A percentile compares a stretch with the other conserved stretches of the same genome.
These are phyloP conservation scores for Aleiodes sp. DNA, from an alignment of 1,140 invertebrate genomes.

Conservation along the genomic window DNA sequence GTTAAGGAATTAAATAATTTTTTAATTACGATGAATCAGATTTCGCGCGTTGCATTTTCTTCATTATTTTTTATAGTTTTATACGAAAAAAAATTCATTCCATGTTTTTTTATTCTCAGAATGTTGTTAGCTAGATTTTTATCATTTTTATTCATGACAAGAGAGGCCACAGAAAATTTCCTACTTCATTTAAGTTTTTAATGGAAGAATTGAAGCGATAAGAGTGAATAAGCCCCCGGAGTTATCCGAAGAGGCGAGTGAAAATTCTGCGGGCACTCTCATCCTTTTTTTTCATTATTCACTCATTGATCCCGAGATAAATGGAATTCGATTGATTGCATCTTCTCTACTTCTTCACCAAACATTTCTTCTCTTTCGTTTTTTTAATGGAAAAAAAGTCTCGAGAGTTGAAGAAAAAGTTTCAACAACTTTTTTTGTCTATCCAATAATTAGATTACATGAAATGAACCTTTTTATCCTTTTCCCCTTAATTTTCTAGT, in stretches of 20 bases:
- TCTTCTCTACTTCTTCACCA: not conserved
- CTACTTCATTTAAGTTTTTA: constrained; percentile 16
- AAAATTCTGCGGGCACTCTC: constrained; percentile 7
- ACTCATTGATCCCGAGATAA: not conserved
- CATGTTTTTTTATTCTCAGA: not conserved
- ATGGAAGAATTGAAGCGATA: constrained; percentile 9
- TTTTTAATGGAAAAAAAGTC: too few relatives aligned
- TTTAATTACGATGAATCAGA: too few relatives aligned
- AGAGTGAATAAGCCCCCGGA: constrained; percentile 2
- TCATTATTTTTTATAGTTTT: too few relatives aligned
- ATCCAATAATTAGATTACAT: constrained; percentile 1
- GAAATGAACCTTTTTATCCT: not conserved
- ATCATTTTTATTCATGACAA: not conserved
- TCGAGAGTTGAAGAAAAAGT: not conserved
- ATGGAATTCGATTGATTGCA: constrained; percentile 8
- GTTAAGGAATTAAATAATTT: too few relatives aligned
- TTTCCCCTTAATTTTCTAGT: not conserved
- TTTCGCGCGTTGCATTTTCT: too few relatives aligned
- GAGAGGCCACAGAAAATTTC: not conserved
- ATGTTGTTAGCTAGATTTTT: not conserved
- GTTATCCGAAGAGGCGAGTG: constrained; percentile 6
- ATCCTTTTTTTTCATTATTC: not conserved
- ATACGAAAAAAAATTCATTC: too few relatives aligned
- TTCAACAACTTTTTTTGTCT: not conserved
- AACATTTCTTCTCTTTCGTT: not conserved